These are phyloP conservation scores for Smithornis capensis DNA, from an alignment of 2,113 vertebrate species.

Conservation along the genomic window DNA sequence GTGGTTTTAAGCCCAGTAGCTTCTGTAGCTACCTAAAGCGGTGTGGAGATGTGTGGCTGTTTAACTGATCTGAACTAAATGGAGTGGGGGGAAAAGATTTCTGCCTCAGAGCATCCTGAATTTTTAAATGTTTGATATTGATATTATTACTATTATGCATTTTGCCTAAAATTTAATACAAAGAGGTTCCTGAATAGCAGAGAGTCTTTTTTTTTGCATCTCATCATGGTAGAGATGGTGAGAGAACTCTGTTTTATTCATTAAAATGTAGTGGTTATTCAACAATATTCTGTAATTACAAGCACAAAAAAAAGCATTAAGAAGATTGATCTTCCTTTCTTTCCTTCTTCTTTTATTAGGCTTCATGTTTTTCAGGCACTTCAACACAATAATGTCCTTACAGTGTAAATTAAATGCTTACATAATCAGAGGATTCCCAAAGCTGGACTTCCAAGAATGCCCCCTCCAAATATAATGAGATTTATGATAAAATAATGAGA, in stretches of 20 bases:
- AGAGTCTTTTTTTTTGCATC: background rate
- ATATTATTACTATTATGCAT: background rate
- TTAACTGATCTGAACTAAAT: background rate
- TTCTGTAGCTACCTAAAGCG: background rate
- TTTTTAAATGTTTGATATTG: background rate
- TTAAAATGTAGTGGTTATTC: background rate
- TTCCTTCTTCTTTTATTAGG: background rate
- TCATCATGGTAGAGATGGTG: background rate
- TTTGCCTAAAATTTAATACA: background rate
- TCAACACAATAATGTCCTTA: background rate
- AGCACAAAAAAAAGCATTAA: background rate
- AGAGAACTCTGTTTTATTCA: background rate
- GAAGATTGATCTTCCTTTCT: background rate
- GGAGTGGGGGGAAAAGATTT: accelerated
- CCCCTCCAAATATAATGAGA: background rate
- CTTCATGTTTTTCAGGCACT: background rate
- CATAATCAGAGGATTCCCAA: background rate
- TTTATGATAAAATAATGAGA: background rate
- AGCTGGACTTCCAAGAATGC: background rate
- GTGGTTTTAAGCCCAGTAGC: background rate
- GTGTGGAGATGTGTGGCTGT: background rate
- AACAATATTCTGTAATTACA: background rate
- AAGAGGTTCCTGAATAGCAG: background rate
- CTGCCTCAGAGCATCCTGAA: background rate
- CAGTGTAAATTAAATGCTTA: background rate